Base-by-base conservation (phyloP, 2,797 vertebrate genomes). In the Novumbra hubbsi region DNA sequence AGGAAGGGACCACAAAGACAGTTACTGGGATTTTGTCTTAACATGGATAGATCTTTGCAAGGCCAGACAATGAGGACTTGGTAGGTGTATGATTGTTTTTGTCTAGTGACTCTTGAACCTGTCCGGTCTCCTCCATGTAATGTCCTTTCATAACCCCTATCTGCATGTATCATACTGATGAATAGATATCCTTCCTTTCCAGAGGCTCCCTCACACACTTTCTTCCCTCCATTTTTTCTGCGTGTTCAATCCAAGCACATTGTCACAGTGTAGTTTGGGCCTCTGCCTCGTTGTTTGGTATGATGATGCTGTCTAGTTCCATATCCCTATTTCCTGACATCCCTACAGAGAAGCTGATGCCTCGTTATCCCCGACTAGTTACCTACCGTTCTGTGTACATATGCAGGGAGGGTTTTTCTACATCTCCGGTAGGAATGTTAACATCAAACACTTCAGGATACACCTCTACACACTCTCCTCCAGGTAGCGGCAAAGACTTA, bases 111-210 rank as follows among this genome's bases (percentile, higher is more conserved):
- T 73, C 65, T 5, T 17, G 34, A 21, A 21, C 52, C 16, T 48
- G 38, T n/a, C 0, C 32, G 14, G 24, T 55, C 73, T 77, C 74
- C 66, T 12, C 80, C 63, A 27, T 75, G 50, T 81, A 80, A 81
- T 84, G 81, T 89, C 86, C 83, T 83, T 78, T 73, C n/a, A 70
- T 77, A 19, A 72, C 78, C n/a, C n/a, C 88, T 70, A 68, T 83
- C 77, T 90, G 88, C 8, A 38, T 38, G 8, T 38, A 6, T 38
- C 34, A 4, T 3, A 2, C 34, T 38, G 34, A 38, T 38, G 34
- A 38, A 38, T 38, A 38, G 8, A 38, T 32, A 5, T 32, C 32
- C 65, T 75, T 70, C 76, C 80, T 50, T 76, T 64, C 64, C 49
- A 52, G 5, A 32, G 2, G 48, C 48, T 49, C 3, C 48, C 48